Evolutionary conservation across 1,140 invertebrate species (phyloP), one percentile per base, ranked within the genome.

Genomic region (Paramacrobiotus metropolitanus): DNA sequence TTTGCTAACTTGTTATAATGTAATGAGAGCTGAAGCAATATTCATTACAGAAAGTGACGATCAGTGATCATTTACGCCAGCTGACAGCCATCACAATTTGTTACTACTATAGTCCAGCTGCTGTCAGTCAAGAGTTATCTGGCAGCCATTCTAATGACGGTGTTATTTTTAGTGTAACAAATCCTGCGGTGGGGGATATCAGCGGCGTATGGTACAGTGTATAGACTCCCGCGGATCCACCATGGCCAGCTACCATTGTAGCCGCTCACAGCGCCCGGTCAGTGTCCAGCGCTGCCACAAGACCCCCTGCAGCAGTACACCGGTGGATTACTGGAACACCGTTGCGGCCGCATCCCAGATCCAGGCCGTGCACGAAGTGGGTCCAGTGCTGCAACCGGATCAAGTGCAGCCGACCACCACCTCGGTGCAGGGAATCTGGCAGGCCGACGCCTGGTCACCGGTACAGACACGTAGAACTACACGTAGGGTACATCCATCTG

Each of bases 181-280:
- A n/a, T 68, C 68, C 1, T 73, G 71, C 67, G 72, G 70, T 3
- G 72, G 71, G 0, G 63, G 66, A 24, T 72, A 71, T 70, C 72
- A 55, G 24, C 48, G 48, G 4, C 48, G 48, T 4, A 55, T 55
- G 9, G 48, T 55, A 4, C 48, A 55, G 24, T 55, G 48, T 24
- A 28, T 55, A 18, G 48, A 55, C 48, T 18, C 9, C 24, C 48
- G 48, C 9, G 48, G 48, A 18, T 55, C 48, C 71, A 63, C 64
- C 67, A 21, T 71, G 72, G 40, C 68, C 70, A 2, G 71, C 70
- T 70, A 67, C 66, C 18, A 60, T 67, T 65, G 72, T 73, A 28
- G 59, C 61, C 44, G 24, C 28, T 28, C 20, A 18, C 64, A 2
- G 44, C 59, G 20, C 1, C 60, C 31, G 18, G 4, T 61, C 21